A percentile compares a stretch with the other conserved stretches of the same genome.
These are phyloP conservation scores for Bradynema listronoti DNA, from an alignment of 1,140 invertebrate genomes.

Conservation along the genomic window DNA sequence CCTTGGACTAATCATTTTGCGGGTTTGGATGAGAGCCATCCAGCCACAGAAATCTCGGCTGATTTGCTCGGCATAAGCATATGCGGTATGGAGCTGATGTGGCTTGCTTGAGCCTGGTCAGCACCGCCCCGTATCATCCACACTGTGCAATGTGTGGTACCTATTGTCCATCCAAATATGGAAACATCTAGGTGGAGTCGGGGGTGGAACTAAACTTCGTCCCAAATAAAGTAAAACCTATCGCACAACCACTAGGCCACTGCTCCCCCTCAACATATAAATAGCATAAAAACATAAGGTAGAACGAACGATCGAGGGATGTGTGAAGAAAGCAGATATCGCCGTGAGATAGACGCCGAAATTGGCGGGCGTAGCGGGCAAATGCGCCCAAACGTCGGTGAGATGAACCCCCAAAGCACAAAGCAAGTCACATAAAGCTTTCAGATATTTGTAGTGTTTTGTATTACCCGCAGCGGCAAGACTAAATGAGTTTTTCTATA, in stretches of 20 bases:
- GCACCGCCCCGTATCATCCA: too few species aligned
- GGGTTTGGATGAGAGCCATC: too few species aligned
- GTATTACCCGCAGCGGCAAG: conserved; percentile 25
- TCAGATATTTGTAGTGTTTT: conserved; percentile 47
- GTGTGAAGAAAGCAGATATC: conserved; percentile 40
- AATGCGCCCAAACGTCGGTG: conserved; percentile 43
- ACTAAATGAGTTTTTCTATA: conserved; percentile 9
- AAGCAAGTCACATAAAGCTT: conserved; percentile 43
- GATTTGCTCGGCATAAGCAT: too few species aligned
- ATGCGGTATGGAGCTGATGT: not conserved
- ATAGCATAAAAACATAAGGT: conserved; percentile 16
- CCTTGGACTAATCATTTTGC: too few species aligned
- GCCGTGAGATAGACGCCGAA: conserved; percentile 46
- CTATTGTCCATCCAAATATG: too few species aligned
- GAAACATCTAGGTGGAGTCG: too few species aligned
- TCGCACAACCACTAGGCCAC: too few species aligned
- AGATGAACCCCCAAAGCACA: conserved; percentile 44
- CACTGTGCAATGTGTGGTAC: too few species aligned
- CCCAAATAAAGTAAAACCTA: too few species aligned
- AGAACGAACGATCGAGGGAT: conserved; percentile 45
- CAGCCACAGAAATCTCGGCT: too few species aligned
- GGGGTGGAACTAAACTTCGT: too few species aligned
- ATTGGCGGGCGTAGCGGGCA: conserved; percentile 40
- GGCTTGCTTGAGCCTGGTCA: too few species aligned
- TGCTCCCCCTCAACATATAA: not conserved